phyloP scores from a whole-genome alignment of 2,113 vertebrate genomes.

The Chionomys nivalis region DNA sequence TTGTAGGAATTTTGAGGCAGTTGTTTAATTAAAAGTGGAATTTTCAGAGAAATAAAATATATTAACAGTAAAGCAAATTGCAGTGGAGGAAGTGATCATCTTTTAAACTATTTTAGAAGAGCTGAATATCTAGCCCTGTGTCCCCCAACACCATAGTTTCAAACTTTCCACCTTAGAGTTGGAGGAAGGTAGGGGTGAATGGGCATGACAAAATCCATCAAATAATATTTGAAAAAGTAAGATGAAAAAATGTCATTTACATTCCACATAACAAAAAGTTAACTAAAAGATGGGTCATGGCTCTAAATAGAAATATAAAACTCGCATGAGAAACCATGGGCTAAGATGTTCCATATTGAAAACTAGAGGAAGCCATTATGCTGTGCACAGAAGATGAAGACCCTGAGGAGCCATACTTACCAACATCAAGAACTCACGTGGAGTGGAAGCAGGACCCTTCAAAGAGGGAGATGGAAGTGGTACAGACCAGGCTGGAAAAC shows the following conservation, averaged over 20 bases:
- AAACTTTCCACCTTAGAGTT: background rate
- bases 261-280: background rate
- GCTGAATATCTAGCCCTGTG: background rate
- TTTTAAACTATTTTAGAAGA: slow-evolving; percentile 43
- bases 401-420: background rate
- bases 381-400: background rate
- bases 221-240: background rate
- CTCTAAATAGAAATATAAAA: slow-evolving; percentile 40
- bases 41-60: background rate
- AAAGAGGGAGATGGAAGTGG: background rate
- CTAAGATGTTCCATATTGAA: slow-evolving; percentile 1
- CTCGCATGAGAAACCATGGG: background rate
- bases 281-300: slow-evolving; percentile 6
- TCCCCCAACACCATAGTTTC: background rate
- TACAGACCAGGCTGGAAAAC: background rate
- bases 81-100: background rate
- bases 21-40: slow-evolving; percentile 41
- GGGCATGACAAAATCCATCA: too few species aligned
- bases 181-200: background rate
- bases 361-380: background rate
- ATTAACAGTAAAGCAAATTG: slow-evolving; percentile 9
- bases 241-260: background rate
- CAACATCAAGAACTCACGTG: slow-evolving; percentile 1
- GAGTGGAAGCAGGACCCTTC: background rate
- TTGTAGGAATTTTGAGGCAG: background rate